Evolutionary conservation across 1,140 invertebrate species (phyloP).

Genomic region (Apis laboriosa): DNA sequence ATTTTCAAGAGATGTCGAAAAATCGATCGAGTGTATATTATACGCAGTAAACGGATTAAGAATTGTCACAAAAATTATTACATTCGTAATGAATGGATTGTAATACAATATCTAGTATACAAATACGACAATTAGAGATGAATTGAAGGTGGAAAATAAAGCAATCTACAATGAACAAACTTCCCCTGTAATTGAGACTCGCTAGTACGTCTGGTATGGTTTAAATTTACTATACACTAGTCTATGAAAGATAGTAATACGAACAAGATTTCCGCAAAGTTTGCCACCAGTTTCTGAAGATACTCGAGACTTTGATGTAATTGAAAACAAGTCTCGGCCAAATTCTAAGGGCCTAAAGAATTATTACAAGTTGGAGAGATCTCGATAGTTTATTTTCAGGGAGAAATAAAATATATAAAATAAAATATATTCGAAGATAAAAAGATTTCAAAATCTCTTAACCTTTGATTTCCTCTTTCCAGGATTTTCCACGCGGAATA

Average conservation of each 20-base stretch:
- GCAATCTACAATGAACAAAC: neutral
- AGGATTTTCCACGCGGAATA: neutral
- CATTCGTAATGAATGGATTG: too few species aligned
- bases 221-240: neutral
- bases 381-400: neutral
- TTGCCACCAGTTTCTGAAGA: neutral
- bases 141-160: neutral
- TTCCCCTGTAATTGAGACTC: neutral
- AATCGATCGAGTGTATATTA: too few species aligned
- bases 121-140: neutral
- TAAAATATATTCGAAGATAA: neutral
- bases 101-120: too few species aligned
- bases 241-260: neutral
- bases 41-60: too few species aligned
- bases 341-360: neutral
- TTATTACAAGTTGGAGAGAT: neutral
- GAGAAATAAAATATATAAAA: neutral
- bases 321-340: slow-evolving; percentile 8
- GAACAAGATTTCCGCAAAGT: neutral
- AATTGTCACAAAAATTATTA: too few species aligned
- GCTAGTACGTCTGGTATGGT: too few species aligned
- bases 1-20: too few species aligned
- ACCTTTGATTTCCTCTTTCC: neutral
- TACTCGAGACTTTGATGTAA: neutral
- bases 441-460: neutral